Conservation (phyloP, 2,797 vertebrate genomes). For the Micromesistius poutassou region DNA sequence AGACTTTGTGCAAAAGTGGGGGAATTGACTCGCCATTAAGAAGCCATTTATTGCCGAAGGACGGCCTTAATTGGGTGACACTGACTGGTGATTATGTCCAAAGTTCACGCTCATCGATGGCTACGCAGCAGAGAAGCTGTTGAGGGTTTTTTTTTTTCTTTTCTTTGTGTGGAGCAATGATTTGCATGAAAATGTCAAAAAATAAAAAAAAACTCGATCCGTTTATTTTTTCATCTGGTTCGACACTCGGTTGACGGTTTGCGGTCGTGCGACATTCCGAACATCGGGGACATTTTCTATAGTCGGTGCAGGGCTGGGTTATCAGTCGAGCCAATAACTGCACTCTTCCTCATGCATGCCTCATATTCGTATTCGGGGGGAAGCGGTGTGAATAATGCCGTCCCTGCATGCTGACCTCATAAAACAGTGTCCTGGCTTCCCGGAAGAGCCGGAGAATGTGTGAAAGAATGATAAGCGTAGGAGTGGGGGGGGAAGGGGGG, state of each 20-base stretch:
- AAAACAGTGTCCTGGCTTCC: slow-evolving; percentile 47
- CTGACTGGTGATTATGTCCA: slow-evolving; percentile 50
- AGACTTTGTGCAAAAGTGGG: slow-evolving; percentile 51
- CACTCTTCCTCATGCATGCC: slow-evolving; percentile 14
- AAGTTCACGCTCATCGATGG: slow-evolving; percentile 44
- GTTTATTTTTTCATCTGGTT: background rate
- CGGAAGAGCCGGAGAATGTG: slow-evolving; percentile 60
- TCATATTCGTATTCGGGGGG: slow-evolving; percentile 25
- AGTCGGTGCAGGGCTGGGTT: slow-evolving; percentile 7
- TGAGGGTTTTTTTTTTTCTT: background rate
- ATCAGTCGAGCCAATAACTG: slow-evolving; percentile 23
- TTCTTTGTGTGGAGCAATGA: slow-evolving; percentile 12
- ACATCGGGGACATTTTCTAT: slow-evolving; percentile 15
- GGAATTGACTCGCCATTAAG: slow-evolving; percentile 65
- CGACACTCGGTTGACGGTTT: background rate
- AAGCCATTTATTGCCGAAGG: slow-evolving; percentile 59
- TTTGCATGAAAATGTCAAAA: background rate
- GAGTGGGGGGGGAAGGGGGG: slow-evolving; percentile 3
- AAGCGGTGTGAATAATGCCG: background rate
- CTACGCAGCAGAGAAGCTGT: slow-evolving; percentile 15
- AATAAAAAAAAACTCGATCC: background rate
- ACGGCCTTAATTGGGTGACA: slow-evolving; percentile 53
- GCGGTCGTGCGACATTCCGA: background rate
- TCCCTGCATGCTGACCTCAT: slow-evolving; percentile 9
- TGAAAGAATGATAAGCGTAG: slow-evolving; percentile 65